These are phyloP conservation scores for Halcyon senegalensis DNA, from an alignment of 2,113 vertebrate genomes.

Conservation along the genomic window DNA sequence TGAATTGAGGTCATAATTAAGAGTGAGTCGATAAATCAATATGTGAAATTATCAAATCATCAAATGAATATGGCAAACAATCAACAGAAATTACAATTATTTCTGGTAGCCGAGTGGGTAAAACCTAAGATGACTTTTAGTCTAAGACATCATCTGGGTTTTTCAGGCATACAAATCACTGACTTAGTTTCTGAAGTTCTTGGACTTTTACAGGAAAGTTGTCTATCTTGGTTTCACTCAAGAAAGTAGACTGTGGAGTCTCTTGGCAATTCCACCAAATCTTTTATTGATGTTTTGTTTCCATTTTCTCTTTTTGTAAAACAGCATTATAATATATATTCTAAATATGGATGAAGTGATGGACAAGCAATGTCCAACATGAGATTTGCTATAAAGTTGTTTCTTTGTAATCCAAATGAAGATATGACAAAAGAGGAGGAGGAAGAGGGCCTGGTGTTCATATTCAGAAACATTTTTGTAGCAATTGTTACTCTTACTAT, in stretches of 20 bases:
- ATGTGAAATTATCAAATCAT: slow-evolving; percentile 15
- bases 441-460: background rate
- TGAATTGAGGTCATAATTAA: slow-evolving; percentile 26
- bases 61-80: background rate
- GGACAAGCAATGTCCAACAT: background rate
- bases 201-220: background rate
- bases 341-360: background rate
- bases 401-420: background rate
- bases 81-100: background rate
- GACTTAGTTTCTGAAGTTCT: background rate
- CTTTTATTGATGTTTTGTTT: background rate
- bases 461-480: background rate
- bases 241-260: background rate
- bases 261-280: background rate
- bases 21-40: slow-evolving; percentile 21
- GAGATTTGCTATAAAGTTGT: background rate
- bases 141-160: background rate
- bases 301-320: background rate
- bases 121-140: background rate
- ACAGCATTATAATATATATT: background rate
- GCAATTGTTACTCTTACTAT: background rate
- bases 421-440: background rate
- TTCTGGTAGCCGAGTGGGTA: background rate
- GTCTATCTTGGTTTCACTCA: background rate
- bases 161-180: background rate